Base-by-base conservation (phyloP, 1,140 invertebrate genomes). In the Aphaenogaster ashmeadi region DNA sequence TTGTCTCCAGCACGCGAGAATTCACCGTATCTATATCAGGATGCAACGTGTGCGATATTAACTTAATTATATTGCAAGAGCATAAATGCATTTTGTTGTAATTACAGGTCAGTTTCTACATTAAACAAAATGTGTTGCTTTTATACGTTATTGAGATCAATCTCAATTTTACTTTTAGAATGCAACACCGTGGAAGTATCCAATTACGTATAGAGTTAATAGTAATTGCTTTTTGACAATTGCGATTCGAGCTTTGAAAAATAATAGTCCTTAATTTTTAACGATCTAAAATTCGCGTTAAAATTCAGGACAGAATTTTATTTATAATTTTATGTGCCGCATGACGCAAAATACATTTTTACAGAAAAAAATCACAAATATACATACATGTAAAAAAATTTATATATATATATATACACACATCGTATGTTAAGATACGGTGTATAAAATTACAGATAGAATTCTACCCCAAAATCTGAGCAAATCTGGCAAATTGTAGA, bases 401-500 rank as follows among this genome's bases (percentile, higher is more conserved):
- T 27, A 36, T 62, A 7, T 36, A 36, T 21, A 56, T 52, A 21
- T 36, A 15, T 0, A 62, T 36, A 58, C 11, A 8, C 27, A 58
- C 21, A 9, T 9, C 0, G n/a, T 33, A 33, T 18, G 38, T 18
- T 18, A n/a, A n/a, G 8, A 66, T 41, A 66, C 8, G 38, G n/a
- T 41, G 13, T 27, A 66, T 41, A 47, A 67, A 67, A 4, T 47
- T 44, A 47, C n/a, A 67, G 8, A 1, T 41, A 66, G 3, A 44
- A 33, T 69, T 47, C 44, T 8, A 47, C 13, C 9, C 18, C 2
- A 11, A 47, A 69, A 50, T 50, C 21, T 50, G 66, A 52, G 9
- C 38, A 27, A 27, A 27, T 27, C 27, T 38, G 27, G 18, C 50
- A 84, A 71, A 74, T 33, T 50, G 71, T 44, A 81, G 86, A 64